Evolutionary conservation across 2,888 invertebrate genomes (phyloP).

Genomic region (Tenthredo mesomela): DNA sequence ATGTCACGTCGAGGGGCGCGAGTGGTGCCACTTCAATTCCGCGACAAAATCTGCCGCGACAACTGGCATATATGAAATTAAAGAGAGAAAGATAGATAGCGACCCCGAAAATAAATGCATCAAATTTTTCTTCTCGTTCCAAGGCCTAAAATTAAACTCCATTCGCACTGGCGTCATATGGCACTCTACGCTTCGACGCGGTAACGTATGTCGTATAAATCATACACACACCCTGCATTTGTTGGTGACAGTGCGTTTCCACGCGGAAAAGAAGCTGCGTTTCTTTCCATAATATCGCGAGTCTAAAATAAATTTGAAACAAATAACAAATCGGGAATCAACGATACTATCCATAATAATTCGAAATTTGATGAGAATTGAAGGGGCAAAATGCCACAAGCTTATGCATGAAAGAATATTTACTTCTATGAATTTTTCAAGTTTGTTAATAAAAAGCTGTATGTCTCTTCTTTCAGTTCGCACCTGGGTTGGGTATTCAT

Average conservation of each 20-base stretch:
- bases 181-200: conserved; percentile 41
- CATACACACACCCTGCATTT: conserved; percentile 27
- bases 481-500: not conserved
- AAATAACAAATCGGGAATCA: not conserved
- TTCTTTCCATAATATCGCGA: not conserved
- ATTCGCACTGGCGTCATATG: conserved; percentile 47
- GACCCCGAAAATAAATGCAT: conserved; percentile 35
- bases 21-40: conserved; percentile 1
- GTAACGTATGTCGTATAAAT: conserved; percentile 50
- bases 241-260: conserved; percentile 39
- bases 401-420: not conserved
- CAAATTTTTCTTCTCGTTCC: conserved; percentile 42
- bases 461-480: not conserved
- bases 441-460: not conserved
- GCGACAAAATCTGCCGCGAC: not conserved
- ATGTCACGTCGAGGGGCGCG: not conserved
- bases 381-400: too few relatives aligned
- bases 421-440: not conserved
- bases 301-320: not conserved
- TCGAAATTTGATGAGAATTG: not conserved
- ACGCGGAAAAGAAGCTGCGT: not conserved
- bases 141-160: conserved; percentile 44
- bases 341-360: not conserved
- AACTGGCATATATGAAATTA: not conserved
- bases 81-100: not conserved